These are phyloP conservation scores for Bolborhynchus lineola DNA, from an alignment of 2,113 vertebrate genomes.

Conservation along the genomic window DNA sequence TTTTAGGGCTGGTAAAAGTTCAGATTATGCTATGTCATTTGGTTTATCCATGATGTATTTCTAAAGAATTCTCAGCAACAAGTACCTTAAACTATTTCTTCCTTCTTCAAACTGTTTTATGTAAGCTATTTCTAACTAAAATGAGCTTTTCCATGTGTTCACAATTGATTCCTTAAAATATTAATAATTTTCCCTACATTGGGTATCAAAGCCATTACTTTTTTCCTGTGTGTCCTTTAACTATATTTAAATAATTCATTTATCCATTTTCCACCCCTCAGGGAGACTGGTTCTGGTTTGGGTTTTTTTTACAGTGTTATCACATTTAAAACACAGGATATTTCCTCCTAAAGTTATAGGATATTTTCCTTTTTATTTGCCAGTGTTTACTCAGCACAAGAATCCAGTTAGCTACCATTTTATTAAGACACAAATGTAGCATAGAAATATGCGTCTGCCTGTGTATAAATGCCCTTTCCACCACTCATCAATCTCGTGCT, in stretches of 20 bases:
- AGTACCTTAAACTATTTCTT: not conserved
- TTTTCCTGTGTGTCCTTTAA: slow-evolving; percentile 45
- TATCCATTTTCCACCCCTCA: slow-evolving; percentile 18
- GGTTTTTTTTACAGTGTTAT: not conserved
- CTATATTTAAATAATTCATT: slow-evolving; percentile 67
- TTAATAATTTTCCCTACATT: slow-evolving; percentile 43
- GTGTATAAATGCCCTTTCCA: slow-evolving; percentile 36
- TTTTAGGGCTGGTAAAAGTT: not conserved
- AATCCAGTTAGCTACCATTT: slow-evolving; percentile 27
- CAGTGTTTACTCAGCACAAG: not conserved
- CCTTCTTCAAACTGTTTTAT: not conserved
- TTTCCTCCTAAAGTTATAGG: not conserved
- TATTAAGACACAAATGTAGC: slow-evolving; percentile 26
- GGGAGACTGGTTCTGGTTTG: not conserved
- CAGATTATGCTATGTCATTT: not conserved
- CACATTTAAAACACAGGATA: not conserved
- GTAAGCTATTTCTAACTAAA: slow-evolving; percentile 49
- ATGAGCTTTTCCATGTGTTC: slow-evolving; percentile 27
- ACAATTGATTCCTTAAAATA: slow-evolving; percentile 59
- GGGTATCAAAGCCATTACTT: slow-evolving; percentile 48
- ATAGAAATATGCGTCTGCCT: slow-evolving; percentile 23
- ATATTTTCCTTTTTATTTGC: not conserved
- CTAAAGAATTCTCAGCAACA: not conserved
- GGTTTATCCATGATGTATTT: not conserved
- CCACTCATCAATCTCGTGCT: slow-evolving; percentile 28